phyloP scores from a whole-genome alignment of 2,113 vertebrate genomes.

The Microtus oregoni region DNA sequence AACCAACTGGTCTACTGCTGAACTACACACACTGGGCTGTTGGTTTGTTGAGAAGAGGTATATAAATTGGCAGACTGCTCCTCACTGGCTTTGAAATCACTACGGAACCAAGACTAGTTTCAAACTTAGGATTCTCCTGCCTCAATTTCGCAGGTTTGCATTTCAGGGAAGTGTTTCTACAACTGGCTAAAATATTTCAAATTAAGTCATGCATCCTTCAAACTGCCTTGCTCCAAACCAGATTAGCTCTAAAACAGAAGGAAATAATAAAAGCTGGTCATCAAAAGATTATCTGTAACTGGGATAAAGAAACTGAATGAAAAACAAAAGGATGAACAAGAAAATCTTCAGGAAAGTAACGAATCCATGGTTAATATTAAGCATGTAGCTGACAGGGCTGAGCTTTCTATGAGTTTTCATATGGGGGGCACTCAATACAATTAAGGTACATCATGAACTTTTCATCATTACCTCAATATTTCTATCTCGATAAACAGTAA shows the following conservation, averaged over 20 bases:
- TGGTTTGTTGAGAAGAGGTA: background rate
- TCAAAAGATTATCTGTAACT: conserved; percentile 61
- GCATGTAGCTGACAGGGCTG: background rate
- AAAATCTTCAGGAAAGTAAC: conserved; percentile 57
- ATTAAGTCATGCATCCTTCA: background rate
- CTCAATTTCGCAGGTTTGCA: background rate
- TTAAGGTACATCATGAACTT: conserved; percentile 59
- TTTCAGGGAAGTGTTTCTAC: background rate
- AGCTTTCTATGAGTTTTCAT: conserved; percentile 30
- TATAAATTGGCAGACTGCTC: background rate
- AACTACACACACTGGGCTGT: background rate
- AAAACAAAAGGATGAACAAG: background rate
- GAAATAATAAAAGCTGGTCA: conserved; percentile 60
- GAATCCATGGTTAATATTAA: conserved; percentile 22
- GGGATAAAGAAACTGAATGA: background rate
- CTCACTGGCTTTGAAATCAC: background rate
- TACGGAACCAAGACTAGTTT: background rate
- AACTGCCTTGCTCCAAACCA: background rate
- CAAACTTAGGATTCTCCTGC: background rate
- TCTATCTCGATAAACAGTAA: conserved; percentile 45
- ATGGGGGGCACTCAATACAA: conserved; percentile 26
- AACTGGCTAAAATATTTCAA: background rate
- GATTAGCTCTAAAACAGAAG: background rate
- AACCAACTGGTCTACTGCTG: background rate
- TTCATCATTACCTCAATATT: conserved; percentile 62